Percentiles rank a stretch among this genome's conserved stretches.
Evolutionary conservation across 2,113 vertebrate genomes (phyloP).

Genomic region (Onychostoma macrolepis): DNA sequence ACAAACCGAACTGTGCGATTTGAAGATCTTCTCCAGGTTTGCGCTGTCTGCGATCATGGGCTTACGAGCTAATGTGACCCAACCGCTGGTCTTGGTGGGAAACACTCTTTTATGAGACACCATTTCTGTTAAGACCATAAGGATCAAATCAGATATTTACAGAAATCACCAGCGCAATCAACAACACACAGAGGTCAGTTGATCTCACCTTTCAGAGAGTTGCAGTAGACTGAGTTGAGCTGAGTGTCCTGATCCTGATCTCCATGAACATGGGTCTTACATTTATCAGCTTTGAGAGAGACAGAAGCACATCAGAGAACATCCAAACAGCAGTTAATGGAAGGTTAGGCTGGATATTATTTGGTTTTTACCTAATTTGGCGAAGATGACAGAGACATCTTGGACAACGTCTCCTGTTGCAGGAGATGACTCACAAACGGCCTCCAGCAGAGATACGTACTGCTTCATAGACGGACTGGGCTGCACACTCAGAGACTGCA

Average conservation of each 20-base stretch:
- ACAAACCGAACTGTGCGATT: conserved; percentile 63
- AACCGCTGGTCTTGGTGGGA: conserved; percentile 74
- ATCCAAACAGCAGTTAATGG: not conserved
- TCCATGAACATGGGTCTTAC: conserved; percentile 48
- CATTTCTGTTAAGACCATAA: conserved; percentile 68
- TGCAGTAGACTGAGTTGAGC: conserved; percentile 65
- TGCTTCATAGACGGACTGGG: conserved; percentile 73
- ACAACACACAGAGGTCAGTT: not conserved
- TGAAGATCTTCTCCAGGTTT: conserved; percentile 78
- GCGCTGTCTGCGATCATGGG: conserved; percentile 75
- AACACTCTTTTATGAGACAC: conserved; percentile 73
- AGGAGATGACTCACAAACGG: conserved; percentile 68
- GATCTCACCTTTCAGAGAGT: conserved; percentile 73
- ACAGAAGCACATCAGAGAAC: not conserved
- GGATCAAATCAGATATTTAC: not conserved
- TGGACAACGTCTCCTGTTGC: conserved; percentile 72
- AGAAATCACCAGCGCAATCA: not conserved
- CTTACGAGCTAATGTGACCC: conserved; percentile 72
- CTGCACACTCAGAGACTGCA: conserved; percentile 70
- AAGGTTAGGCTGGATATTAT: not conserved
- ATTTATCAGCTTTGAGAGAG: conserved; percentile 71
- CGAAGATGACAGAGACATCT: conserved; percentile 77
- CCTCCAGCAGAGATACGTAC: conserved; percentile 76
- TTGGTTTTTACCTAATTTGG: conserved; percentile 71
- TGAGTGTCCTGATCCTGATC: conserved; percentile 65